Conservation (phyloP, 1,140 invertebrate species). For the Meloidogyne floridensis region DNA sequence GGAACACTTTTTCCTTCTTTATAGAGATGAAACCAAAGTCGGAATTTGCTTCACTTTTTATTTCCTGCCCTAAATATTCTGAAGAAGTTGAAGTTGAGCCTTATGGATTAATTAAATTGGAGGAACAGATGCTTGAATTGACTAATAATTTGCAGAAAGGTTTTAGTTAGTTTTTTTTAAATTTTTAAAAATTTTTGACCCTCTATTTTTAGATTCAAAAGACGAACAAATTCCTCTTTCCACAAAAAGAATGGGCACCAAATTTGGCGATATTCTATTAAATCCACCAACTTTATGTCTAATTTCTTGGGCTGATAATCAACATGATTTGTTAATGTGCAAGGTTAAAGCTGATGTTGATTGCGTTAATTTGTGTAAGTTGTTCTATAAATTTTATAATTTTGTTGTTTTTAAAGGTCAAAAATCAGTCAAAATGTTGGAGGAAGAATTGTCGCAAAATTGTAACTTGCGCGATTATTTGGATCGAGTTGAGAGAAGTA, state of each 20-base stretch:
- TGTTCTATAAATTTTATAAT: neutral
- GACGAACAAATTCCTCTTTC: neutral
- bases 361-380: slow-evolving; percentile 33
- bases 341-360: slow-evolving; percentile 42
- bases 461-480: slow-evolving; percentile 38
- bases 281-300: slow-evolving; percentile 19
- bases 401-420: slow-evolving; percentile 23
- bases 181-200: neutral
- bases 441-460: slow-evolving; percentile 31
- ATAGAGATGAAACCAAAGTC: slow-evolving; percentile 36
- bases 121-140: slow-evolving; percentile 30
- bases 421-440: slow-evolving; percentile 35
- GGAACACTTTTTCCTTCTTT: slow-evolving; percentile 29
- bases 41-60: slow-evolving; percentile 38
- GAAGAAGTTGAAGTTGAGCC: neutral
- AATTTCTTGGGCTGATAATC: slow-evolving; percentile 30
- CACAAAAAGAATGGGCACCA: slow-evolving; percentile 15
- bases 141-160: neutral
- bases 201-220: slow-evolving; percentile 7
- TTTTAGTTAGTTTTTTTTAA: neutral
- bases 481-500: slow-evolving; percentile 21
- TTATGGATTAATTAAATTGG: slow-evolving; percentile 20
- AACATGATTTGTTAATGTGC: slow-evolving; percentile 49
- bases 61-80: slow-evolving; percentile 10
- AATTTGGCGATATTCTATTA: slow-evolving; percentile 21